These are phyloP conservation scores for Tineola bisselliella DNA, from an alignment of 2,888 invertebrate genomes.

Conservation along the genomic window DNA sequence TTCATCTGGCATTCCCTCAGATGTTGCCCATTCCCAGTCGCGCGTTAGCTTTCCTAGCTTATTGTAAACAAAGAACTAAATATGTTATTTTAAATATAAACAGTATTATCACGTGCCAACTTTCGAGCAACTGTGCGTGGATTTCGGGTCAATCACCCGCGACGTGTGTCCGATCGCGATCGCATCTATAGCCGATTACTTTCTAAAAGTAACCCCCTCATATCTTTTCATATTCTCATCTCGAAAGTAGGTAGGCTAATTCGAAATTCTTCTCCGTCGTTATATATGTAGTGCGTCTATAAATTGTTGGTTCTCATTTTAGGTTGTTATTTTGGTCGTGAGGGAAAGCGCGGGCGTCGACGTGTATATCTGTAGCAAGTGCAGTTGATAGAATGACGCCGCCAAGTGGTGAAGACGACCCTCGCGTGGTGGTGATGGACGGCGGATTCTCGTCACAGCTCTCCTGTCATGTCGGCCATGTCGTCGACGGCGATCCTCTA, in stretches of 20 bases:
- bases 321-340: not conserved
- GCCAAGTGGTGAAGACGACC: slow-evolving; percentile 32
- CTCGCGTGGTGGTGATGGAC: slow-evolving; percentile 62
- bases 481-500: slow-evolving; percentile 85
- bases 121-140: slow-evolving; percentile 10
- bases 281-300: not conserved
- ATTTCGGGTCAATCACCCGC: slow-evolving; percentile 10
- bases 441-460: slow-evolving; percentile 88
- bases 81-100: slow-evolving; percentile 10
- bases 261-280: not conserved
- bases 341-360: slow-evolving; percentile 3
- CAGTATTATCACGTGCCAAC: slow-evolving; percentile 13
- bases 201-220: not conserved
- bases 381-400: slow-evolving; percentile 36
- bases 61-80: slow-evolving; percentile 12
- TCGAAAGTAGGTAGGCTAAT: not conserved
- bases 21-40: not conserved
- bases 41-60: slow-evolving; percentile 7
- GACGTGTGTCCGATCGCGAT: slow-evolving; percentile 5
- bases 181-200: slow-evolving; percentile 6
- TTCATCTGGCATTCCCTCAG: not conserved
- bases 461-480: slow-evolving; percentile 76
- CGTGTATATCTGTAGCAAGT: not conserved
- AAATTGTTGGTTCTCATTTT: not conserved
- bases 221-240: not conserved